Evolutionary conservation across 2,113 vertebrate genomes (phyloP).

Genomic region (Tapirus terrestris): DNA sequence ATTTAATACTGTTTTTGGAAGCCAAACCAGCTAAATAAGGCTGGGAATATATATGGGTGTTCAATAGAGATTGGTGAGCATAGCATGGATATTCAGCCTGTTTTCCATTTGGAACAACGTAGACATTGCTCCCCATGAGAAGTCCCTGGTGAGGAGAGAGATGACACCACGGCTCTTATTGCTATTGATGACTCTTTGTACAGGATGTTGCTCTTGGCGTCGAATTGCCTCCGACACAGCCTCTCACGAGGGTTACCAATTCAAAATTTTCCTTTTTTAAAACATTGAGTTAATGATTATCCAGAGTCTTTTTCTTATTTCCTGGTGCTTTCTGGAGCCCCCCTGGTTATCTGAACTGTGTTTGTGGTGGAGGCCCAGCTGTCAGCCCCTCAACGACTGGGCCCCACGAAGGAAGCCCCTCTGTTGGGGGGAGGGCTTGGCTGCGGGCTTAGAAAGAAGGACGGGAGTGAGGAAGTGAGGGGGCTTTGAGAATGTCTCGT

Average conservation of each 20-base stretch:
- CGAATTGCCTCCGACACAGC: neutral
- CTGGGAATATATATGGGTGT: rapidly evolving
- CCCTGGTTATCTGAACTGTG: rapidly evolving
- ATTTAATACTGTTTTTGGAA: neutral
- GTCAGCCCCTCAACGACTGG: rapidly evolving
- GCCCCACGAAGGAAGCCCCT: rapidly evolving
- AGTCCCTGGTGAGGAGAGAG: rapidly evolving
- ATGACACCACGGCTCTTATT: rapidly evolving
- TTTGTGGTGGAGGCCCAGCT: neutral
- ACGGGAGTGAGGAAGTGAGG: rapidly evolving
- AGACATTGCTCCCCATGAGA: rapidly evolving
- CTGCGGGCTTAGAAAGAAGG: neutral
- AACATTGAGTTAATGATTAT: neutral
- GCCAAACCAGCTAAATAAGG: too few relatives aligned
- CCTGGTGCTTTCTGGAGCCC: too few relatives aligned
- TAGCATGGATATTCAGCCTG: rapidly evolving
- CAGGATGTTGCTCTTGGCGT: rapidly evolving
- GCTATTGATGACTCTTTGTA: rapidly evolving
- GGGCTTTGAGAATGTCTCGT: rapidly evolving
- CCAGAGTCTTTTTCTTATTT: neutral
- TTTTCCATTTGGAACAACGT: neutral
- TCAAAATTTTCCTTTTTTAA: neutral
- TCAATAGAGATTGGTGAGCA: rapidly evolving
- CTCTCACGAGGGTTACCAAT: neutral
- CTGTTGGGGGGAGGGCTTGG: rapidly evolving